Evolutionary conservation across 2,113 vertebrate species (phyloP).

Genomic region (Phocoena sinus): DNA sequence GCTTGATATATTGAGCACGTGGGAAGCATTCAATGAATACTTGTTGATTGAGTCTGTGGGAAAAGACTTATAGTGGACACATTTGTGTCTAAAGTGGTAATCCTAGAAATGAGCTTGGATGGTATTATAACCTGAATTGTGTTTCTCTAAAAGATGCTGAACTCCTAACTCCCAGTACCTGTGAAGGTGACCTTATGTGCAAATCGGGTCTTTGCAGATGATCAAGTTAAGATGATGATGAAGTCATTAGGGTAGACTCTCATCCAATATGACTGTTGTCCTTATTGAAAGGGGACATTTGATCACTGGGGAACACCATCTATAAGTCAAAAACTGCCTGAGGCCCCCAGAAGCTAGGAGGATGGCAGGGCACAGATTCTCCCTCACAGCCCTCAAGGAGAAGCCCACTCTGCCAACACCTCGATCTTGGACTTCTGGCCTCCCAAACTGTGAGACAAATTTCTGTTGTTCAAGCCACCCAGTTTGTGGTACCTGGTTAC

Average conservation of each 20-base stretch:
- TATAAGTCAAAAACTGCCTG: neutral
- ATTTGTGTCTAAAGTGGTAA: neutral
- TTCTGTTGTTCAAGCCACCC: neutral
- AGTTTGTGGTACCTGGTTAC: neutral
- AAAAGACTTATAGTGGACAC: neutral
- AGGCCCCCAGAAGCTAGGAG: neutral
- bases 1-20: accelerated
- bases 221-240: neutral
- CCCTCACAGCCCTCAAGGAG: neutral
- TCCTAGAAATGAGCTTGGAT: neutral
- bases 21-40: neutral
- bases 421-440: neutral
- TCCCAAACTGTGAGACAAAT: neutral
- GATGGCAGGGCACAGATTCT: neutral
- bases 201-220: neutral
- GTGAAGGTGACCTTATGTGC: neutral
- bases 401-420: neutral
- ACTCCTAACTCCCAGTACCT: neutral
- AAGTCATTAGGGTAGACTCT: neutral
- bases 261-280: neutral
- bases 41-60: neutral
- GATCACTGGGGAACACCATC: neutral
- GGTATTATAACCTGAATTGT: neutral
- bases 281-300: neutral
- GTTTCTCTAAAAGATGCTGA: neutral